phyloP scores from a whole-genome alignment of 2,797 vertebrate genomes.

The Sebastiscus albofasciatus region DNA sequence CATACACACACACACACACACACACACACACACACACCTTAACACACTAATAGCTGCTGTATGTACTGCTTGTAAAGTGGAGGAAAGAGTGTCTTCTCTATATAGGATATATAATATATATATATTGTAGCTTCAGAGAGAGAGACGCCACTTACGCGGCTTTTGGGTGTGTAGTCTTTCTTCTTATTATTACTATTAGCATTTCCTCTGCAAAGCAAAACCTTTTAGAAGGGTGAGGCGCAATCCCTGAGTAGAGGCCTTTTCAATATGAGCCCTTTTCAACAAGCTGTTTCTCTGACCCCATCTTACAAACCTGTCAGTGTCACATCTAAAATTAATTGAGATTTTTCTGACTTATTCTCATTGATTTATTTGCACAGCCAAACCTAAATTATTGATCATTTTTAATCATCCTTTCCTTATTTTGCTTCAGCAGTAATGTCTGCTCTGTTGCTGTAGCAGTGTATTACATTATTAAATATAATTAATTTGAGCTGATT shows the following conservation, averaged over 20 bases:
- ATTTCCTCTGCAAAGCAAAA: background rate
- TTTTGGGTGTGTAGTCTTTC: too few relatives aligned
- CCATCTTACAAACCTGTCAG: background rate
- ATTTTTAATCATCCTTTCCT: background rate
- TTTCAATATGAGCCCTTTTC: background rate
- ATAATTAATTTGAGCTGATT: background rate
- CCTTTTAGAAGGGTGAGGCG: too few relatives aligned
- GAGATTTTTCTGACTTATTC: background rate
- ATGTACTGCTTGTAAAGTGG: background rate
- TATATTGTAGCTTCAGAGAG: too few relatives aligned
- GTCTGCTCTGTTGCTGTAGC: background rate
- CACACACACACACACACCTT: background rate
- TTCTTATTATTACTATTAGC: too few relatives aligned
- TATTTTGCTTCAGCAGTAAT: background rate
- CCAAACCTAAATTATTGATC: background rate
- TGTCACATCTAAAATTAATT: background rate
- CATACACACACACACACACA: background rate
- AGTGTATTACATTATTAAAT: background rate
- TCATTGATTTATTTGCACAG: background rate
- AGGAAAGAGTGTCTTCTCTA: background rate
- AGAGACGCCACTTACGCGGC: too few relatives aligned
- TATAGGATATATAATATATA: too few relatives aligned
- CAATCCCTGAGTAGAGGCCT: background rate
- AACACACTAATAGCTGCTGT: background rate
- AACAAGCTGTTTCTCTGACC: background rate